phyloP scores from a whole-genome alignment of 2,113 vertebrate genomes.

The Otocyon megalotis region DNA sequence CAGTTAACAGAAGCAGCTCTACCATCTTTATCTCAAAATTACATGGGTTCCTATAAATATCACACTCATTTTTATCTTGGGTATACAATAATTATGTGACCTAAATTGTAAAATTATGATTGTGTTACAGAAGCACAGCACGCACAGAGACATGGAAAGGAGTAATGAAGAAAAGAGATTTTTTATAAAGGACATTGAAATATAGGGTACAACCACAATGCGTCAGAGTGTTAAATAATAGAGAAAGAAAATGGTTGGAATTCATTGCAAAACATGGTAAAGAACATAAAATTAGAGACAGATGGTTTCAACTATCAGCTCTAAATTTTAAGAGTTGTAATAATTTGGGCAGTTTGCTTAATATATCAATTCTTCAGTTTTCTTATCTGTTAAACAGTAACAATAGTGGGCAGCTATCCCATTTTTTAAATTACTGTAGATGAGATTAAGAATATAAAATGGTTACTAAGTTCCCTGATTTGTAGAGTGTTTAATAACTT shows the following conservation, averaged over 20 bases:
- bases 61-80: not conserved
- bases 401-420: not conserved
- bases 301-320: not conserved
- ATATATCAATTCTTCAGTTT: not conserved
- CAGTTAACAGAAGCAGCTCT: not conserved
- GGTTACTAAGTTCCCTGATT: not conserved
- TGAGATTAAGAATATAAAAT: not conserved
- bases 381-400: not conserved
- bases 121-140: not conserved
- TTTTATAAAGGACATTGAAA: not conserved
- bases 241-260: not conserved
- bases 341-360: not conserved
- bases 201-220: not conserved
- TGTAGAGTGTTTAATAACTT: not conserved
- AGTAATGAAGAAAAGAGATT: not conserved
- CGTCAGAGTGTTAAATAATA: not conserved
- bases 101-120: not conserved
- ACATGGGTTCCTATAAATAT: not conserved
- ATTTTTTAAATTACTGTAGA: not conserved
- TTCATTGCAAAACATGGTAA: not conserved
- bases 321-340: not conserved
- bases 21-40: not conserved
- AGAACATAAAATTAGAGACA: not conserved
- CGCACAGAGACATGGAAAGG: not conserved
- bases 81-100: not conserved